phyloP scores from a whole-genome alignment of 2,888 invertebrate genomes.

The Drosophila mayaguana region DNA sequence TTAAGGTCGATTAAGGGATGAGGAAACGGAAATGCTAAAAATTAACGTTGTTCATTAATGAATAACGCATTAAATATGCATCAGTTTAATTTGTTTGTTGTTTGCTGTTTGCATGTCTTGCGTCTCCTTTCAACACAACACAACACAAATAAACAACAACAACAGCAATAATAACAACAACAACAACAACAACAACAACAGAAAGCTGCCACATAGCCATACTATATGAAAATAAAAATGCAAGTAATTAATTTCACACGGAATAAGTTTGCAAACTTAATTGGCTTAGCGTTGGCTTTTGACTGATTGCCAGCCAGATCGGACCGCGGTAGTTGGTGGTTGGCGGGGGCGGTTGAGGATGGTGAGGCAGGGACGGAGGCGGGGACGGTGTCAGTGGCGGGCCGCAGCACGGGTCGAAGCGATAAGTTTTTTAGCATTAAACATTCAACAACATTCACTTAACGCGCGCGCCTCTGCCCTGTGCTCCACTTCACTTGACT shows the following conservation, averaged over 20 bases:
- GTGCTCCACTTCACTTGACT: no score
- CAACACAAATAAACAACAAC: conserved; percentile 10
- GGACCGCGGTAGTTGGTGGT: background rate
- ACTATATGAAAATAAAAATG: conserved; percentile 53
- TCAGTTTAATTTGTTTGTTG: conserved; percentile 54
- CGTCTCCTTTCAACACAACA: background rate
- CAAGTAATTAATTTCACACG: conserved; percentile 77
- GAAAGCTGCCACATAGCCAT: conserved; percentile 11
- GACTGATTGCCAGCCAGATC: conserved; percentile 37
- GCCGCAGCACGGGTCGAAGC: conserved; percentile 6
- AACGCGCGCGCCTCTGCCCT: background rate
- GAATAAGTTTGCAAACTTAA: conserved; percentile 74
- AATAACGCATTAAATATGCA: conserved; percentile 55
- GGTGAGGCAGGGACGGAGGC: background rate
- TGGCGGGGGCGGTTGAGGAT: background rate
- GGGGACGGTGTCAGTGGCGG: background rate
- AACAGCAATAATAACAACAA: conserved; percentile 7
- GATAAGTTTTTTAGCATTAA: conserved; percentile 55
- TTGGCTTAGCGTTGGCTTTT: conserved; percentile 70
- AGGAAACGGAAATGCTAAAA: conserved; percentile 60
- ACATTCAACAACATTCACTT: conserved; percentile 54
- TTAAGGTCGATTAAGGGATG: background rate
- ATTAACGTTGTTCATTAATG: conserved; percentile 49
- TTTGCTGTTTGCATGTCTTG: background rate
- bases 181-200: conserved; percentile 10